Percentiles rank a stretch among this genome's conserved stretches.
Evolutionary conservation across 2,113 vertebrate species (phyloP).

Genomic region (Bungarus multicinctus): DNA sequence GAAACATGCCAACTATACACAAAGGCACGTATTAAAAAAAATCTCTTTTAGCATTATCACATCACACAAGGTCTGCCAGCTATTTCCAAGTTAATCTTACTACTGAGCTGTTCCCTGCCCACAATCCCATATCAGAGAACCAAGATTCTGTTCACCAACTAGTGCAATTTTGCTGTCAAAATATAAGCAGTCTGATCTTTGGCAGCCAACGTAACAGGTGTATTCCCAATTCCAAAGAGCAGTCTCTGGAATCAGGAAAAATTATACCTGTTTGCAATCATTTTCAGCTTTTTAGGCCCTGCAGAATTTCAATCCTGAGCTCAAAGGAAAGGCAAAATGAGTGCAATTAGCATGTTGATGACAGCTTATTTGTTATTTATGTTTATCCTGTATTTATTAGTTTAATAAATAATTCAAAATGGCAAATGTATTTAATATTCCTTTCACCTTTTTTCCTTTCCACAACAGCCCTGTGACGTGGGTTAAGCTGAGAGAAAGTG

Average conservation of each 20-base stretch:
- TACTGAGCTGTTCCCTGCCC: not conserved
- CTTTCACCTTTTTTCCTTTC: not conserved
- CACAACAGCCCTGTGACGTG: not conserved
- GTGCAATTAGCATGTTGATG: not conserved
- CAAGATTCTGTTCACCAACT: not conserved
- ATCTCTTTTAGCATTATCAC: not conserved
- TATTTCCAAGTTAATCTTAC: not conserved
- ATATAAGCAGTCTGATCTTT: not conserved
- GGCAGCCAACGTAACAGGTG: not conserved
- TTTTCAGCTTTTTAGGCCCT: not conserved
- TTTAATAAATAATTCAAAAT: not conserved
- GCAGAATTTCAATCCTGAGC: not conserved
- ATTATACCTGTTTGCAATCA: not conserved
- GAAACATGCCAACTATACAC: not conserved
- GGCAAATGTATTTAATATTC: not conserved
- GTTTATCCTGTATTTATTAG: not conserved
- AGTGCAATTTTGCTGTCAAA: not conserved
- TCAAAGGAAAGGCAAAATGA: not conserved
- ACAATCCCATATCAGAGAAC: not conserved
- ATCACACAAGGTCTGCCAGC: not conserved
- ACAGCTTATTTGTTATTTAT: not conserved
- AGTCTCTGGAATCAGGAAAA: not conserved
- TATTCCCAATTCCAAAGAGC: not conserved
- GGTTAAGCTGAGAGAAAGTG: not conserved
- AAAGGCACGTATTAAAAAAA: conserved; percentile 21